phyloP scores from a whole-genome alignment of 2,888 invertebrate species.

The Eustalomyia histrio region DNA sequence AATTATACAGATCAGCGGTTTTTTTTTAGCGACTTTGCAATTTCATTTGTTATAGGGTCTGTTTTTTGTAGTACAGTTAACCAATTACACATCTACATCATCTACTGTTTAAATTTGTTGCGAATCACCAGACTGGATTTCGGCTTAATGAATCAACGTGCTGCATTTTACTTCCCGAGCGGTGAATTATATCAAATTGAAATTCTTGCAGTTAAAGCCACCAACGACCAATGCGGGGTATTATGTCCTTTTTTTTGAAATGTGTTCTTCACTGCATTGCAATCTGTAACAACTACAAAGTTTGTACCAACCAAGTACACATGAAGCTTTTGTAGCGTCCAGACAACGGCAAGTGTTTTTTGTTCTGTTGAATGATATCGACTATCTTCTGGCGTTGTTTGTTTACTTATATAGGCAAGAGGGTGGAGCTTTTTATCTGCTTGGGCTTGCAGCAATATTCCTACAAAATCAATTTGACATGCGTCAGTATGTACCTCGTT shows the following conservation, averaged over 20 bases:
- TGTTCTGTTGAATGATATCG: conserved; percentile 54
- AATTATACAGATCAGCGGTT: conserved; percentile 8
- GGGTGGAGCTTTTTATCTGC: conserved; percentile 42
- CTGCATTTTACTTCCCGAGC: conserved; percentile 25
- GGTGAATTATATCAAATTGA: conserved; percentile 56
- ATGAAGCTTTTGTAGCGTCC: conserved; percentile 41
- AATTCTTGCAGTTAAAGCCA: conserved; percentile 67
- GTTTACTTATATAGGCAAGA: conserved; percentile 30
- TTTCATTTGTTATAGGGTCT: conserved; percentile 4
- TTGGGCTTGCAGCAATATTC: conserved; percentile 46
- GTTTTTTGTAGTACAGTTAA: conserved; percentile 28
- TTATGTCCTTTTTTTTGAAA: conserved; percentile 67
- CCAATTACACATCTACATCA: conserved; percentile 21
- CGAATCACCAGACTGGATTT: conserved; percentile 22
- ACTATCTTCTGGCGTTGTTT: conserved; percentile 51
- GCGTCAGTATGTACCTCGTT: conserved; percentile 54
- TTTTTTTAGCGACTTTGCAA: conserved; percentile 24
- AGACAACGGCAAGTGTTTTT: conserved; percentile 48
- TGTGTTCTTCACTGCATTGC: conserved; percentile 32
- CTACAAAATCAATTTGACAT: conserved; percentile 42
- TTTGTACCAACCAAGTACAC: conserved; percentile 45
- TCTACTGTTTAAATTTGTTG: conserved; percentile 40
- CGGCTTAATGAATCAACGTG: conserved; percentile 32
- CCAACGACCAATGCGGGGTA: conserved; percentile 68
- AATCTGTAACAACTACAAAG: conserved; percentile 43